Conservation (phyloP, 2,797 vertebrate genomes). For the Acanthis flammea region DNA sequence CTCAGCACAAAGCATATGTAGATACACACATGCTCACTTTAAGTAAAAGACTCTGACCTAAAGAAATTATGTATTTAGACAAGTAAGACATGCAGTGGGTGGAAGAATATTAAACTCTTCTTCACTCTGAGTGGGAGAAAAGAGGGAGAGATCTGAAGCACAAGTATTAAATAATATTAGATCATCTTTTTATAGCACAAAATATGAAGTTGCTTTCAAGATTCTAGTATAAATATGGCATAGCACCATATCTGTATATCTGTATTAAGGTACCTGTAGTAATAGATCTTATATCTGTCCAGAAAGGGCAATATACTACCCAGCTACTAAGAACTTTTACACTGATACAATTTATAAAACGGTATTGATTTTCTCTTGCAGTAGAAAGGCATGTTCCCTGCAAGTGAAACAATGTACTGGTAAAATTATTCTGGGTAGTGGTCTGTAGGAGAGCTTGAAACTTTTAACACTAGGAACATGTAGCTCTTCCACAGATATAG, state of each 20-base stretch:
- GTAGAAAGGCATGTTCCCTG: not conserved
- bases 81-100: not conserved
- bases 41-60: not conserved
- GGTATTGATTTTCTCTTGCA: constrained; percentile 32
- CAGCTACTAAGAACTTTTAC: constrained; percentile 25
- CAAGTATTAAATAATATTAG: constrained; percentile 27
- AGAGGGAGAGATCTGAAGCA: not conserved
- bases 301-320: constrained; percentile 9
- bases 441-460: not conserved
- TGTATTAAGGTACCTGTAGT: not conserved
- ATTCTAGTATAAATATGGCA: not conserved
- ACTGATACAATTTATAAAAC: constrained; percentile 29
- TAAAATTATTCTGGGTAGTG: not conserved
- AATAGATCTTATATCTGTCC: not conserved
- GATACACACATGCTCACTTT: not conserved
- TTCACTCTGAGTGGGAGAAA: not conserved
- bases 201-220: constrained; percentile 2
- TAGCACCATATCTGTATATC: not conserved
- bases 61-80: constrained; percentile 19
- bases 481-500: not conserved
- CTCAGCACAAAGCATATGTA: not conserved
- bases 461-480: not conserved
- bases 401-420: not conserved
- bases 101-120: constrained; percentile 12
- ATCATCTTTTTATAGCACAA: not conserved